These are phyloP conservation scores for Hypsopygia costalis DNA, from an alignment of 2,888 invertebrate genomes.

Conservation along the genomic window DNA sequence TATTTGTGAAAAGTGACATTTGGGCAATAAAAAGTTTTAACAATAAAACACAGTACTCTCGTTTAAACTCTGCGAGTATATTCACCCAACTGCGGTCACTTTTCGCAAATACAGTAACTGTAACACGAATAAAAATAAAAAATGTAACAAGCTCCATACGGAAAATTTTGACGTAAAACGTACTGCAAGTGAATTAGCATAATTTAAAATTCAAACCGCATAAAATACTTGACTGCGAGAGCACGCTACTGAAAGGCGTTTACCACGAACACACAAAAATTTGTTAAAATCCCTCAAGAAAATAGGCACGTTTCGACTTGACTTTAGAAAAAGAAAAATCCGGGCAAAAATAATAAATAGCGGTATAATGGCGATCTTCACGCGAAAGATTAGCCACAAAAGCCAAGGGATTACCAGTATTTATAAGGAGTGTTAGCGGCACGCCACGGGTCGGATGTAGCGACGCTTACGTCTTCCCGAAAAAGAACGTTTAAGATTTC, in stretches of 20 bases:
- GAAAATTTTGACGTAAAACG: slow-evolving; percentile 25
- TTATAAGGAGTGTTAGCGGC: slow-evolving; percentile 74
- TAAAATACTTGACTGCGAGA: slow-evolving; percentile 57
- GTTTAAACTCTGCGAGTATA: too few species aligned
- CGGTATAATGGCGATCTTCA: slow-evolving; percentile 76
- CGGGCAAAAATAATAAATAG: slow-evolving; percentile 74
- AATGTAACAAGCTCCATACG: not conserved
- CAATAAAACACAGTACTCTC: too few species aligned
- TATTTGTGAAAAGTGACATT: too few species aligned
- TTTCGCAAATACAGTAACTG: too few species aligned
- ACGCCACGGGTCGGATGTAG: slow-evolving; percentile 49
- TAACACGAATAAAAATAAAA: not conserved
- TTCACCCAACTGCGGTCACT: too few species aligned
- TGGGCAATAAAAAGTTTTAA: too few species aligned
- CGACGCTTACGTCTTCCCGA: slow-evolving; percentile 13
- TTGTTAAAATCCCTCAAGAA: slow-evolving; percentile 11
- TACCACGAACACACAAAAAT: slow-evolving; percentile 21
- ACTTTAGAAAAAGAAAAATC: slow-evolving; percentile 67
- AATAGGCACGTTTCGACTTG: slow-evolving; percentile 15
- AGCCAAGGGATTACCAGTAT: slow-evolving; percentile 76
- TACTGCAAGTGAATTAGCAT: slow-evolving; percentile 52
- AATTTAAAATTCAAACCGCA: slow-evolving; percentile 65
- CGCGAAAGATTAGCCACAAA: slow-evolving; percentile 78
- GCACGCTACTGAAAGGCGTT: slow-evolving; percentile 56
- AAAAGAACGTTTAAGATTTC: slow-evolving; percentile 1